phyloP scores from a whole-genome alignment of 1,140 invertebrate genomes.

The Melanaphis sacchari region DNA sequence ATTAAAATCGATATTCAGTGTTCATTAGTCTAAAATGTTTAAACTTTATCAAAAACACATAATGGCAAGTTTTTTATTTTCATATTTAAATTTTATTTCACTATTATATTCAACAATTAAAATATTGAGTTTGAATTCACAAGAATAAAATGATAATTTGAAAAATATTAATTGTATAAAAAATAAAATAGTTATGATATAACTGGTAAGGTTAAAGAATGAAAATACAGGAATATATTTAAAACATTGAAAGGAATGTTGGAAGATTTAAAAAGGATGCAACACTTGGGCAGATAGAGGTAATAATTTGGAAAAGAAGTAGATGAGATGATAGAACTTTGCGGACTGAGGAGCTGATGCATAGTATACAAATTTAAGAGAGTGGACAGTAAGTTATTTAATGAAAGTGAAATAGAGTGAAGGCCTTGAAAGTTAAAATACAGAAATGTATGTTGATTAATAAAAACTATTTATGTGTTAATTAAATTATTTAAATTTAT shows the following conservation, averaged over 20 bases:
- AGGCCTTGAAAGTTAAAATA: neutral
- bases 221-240: no score
- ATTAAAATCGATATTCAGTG: neutral
- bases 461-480: neutral
- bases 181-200: neutral
- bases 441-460: neutral
- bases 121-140: neutral
- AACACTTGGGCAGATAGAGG: no score
- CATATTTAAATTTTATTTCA: neutral
- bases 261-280: no score
- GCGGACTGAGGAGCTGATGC: no score
- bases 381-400: no score
- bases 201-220: neutral
- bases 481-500: neutral
- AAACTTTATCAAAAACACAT: neutral
- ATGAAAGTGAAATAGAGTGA: neutral
- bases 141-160: neutral
- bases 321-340: no score
- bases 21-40: neutral
- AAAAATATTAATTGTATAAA: neutral
- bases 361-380: no score
- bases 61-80: neutral
- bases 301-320: no score
- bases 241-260: no score
- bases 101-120: neutral